phyloP scores from a whole-genome alignment of 2,888 invertebrate genomes.

The Syrista parreyssii region DNA sequence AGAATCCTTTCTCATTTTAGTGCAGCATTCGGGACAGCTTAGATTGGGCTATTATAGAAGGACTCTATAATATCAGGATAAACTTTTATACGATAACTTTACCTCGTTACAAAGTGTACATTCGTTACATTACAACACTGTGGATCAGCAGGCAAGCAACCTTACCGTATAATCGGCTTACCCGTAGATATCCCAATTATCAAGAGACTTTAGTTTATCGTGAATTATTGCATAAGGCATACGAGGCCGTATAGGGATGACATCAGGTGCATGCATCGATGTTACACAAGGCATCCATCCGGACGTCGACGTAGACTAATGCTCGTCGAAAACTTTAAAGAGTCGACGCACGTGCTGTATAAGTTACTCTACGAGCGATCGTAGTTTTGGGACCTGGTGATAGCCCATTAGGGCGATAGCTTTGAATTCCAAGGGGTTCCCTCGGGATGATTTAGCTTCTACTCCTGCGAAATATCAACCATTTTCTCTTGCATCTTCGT shows the following conservation, averaged over 20 bases:
- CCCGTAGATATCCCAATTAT: neutral
- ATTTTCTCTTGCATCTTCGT: neutral
- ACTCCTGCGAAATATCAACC: neutral
- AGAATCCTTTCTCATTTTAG: neutral
- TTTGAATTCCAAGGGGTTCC: neutral
- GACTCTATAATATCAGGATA: neutral
- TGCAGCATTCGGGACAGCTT: neutral
- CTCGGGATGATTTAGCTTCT: neutral
- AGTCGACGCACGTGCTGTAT: slow-evolving; percentile 25
- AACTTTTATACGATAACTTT: neutral
- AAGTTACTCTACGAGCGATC: slow-evolving; percentile 20
- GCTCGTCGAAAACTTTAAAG: slow-evolving; percentile 3
- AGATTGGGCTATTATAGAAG: neutral
- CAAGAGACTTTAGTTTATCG: neutral
- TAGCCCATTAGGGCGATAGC: slow-evolving; percentile 21
- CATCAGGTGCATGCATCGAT: neutral
- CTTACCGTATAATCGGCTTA: neutral
- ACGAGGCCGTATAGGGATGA: neutral
- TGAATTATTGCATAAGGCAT: neutral
- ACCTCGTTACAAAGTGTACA: neutral
- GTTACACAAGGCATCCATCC: neutral
- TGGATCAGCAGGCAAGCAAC: neutral
- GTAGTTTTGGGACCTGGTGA: slow-evolving; percentile 18
- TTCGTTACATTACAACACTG: neutral
- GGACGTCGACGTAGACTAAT: slow-evolving; percentile 27